A percentile compares a stretch with the other conserved stretches of the same genome.
Evolutionary conservation across 2,113 vertebrate genomes (phyloP).

Genomic region (Pyxicephalus adspersus): DNA sequence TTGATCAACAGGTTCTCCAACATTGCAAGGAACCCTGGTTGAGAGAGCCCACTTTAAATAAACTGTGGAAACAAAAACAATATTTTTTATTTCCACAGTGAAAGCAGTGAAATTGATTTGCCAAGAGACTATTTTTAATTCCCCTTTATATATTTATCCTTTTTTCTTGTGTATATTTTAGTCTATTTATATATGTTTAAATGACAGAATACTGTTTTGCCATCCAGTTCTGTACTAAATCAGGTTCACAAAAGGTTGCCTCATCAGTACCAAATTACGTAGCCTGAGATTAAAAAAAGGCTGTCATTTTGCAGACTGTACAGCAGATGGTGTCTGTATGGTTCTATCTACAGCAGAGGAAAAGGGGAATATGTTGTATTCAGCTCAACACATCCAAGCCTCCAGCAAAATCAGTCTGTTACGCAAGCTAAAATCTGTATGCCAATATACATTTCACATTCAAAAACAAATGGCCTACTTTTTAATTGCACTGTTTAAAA

Average conservation of each 20-base stretch:
- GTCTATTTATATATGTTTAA: too few species aligned
- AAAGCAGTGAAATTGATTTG: too few species aligned
- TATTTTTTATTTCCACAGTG: too few species aligned
- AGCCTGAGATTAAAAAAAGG: slow-evolving; percentile 10
- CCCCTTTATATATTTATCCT: too few species aligned
- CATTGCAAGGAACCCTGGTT: too few species aligned
- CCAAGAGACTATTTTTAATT: too few species aligned
- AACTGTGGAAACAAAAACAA: too few species aligned
- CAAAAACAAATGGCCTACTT: slow-evolving; percentile 14
- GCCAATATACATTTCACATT: slow-evolving; percentile 41
- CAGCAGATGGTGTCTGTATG: slow-evolving; percentile 47
- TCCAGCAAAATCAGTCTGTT: slow-evolving; percentile 10
- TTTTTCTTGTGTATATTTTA: too few species aligned
- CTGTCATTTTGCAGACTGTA: not conserved
- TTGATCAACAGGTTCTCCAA: too few species aligned
- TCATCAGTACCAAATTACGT: not conserved
- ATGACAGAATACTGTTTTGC: not conserved
- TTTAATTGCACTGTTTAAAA: not conserved
- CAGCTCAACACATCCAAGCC: slow-evolving; percentile 38
- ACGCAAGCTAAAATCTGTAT: slow-evolving; percentile 26
- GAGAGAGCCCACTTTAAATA: too few species aligned
- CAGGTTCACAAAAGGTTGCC: not conserved
- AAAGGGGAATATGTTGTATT: slow-evolving; percentile 21
- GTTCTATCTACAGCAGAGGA: slow-evolving; percentile 37
- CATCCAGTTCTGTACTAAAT: not conserved